These are phyloP conservation scores for Tinea trinotella DNA, from an alignment of 2,888 invertebrate genomes.

Conservation along the genomic window DNA sequence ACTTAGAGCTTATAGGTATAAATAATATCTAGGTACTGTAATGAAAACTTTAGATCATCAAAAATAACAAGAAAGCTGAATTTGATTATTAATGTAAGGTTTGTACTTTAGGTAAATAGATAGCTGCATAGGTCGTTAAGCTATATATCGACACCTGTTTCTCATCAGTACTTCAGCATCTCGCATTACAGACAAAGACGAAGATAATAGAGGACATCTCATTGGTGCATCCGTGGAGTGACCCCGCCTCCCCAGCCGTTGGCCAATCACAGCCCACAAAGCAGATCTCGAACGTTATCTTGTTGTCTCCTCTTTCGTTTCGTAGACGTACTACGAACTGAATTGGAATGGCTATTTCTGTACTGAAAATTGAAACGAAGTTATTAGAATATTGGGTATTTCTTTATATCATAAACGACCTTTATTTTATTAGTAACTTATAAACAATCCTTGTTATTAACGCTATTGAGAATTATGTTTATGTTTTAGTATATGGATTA, in stretches of 20 bases:
- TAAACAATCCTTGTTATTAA: too few relatives aligned
- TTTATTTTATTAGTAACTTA: too few relatives aligned
- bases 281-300: conserved; percentile 74
- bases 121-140: background rate
- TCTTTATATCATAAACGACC: too few relatives aligned
- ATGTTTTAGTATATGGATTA: background rate
- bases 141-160: conserved; percentile 13
- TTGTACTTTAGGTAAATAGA: background rate
- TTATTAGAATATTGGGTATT: too few relatives aligned
- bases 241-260: conserved; percentile 51
- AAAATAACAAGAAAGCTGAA: too few relatives aligned
- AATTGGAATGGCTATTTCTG: conserved; percentile 49
- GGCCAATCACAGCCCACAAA: conserved; percentile 54
- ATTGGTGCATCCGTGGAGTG: conserved; percentile 73
- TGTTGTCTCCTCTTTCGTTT: conserved; percentile 64
- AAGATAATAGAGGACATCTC: conserved; percentile 68
- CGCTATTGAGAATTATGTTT: too few relatives aligned
- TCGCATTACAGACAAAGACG: conserved; percentile 68
- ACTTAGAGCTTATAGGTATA: too few relatives aligned
- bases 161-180: conserved; percentile 6
- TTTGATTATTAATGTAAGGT: too few relatives aligned
- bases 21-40: too few relatives aligned
- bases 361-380: too few relatives aligned
- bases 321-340: conserved; percentile 32
- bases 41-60: too few relatives aligned